Evolutionary conservation across 2,113 vertebrate species (phyloP).

Genomic region (Ochotona curzoniae): DNA sequence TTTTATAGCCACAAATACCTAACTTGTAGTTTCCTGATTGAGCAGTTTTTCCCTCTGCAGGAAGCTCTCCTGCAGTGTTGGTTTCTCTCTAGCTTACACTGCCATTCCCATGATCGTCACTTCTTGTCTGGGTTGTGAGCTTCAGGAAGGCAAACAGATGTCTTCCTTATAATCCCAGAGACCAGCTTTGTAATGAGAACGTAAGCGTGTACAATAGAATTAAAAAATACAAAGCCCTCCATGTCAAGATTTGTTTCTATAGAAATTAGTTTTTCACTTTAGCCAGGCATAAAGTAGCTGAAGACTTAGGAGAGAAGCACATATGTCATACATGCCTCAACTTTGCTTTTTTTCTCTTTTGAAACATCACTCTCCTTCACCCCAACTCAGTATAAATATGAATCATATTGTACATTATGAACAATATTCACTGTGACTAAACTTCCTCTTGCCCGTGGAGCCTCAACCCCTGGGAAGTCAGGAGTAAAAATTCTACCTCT

Average conservation of each 20-base stretch:
- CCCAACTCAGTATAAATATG: neutral
- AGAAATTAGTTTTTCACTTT: neutral
- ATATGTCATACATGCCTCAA: neutral
- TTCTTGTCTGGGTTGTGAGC: neutral
- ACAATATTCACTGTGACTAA: neutral
- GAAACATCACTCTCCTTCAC: neutral
- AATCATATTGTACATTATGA: neutral
- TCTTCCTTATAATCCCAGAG: neutral
- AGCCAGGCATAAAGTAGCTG: neutral
- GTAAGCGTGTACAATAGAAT: neutral
- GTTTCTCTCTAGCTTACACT: neutral
- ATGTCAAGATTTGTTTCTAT: neutral
- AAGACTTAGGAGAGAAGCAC: neutral
- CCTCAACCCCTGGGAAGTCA: conserved; percentile 3
- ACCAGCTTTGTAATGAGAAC: neutral
- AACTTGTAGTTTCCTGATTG: neutral
- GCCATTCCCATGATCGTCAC: neutral
- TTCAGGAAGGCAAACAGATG: neutral
- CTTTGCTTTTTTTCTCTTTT: neutral
- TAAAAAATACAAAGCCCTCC: neutral
- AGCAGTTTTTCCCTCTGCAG: neutral
- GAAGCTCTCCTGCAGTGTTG: neutral
- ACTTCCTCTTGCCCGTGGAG: neutral
- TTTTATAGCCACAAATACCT: neutral
- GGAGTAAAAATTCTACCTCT: neutral